Conservation (phyloP, 2,797 vertebrate genomes). For the Falco concolor region DNA sequence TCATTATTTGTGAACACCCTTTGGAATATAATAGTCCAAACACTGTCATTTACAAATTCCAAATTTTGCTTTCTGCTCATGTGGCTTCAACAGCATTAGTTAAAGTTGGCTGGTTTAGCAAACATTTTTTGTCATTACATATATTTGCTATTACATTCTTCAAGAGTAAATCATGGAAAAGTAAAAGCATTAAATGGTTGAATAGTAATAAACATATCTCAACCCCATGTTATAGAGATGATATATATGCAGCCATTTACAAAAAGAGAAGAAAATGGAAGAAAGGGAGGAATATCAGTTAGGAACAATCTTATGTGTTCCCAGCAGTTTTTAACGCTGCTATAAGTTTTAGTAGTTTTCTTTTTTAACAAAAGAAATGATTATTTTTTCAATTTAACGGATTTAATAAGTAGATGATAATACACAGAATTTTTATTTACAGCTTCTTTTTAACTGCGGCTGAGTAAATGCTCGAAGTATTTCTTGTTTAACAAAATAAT, state of each 20-base stretch:
- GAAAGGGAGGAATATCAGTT: neutral
- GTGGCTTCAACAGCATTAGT: neutral
- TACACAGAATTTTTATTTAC: neutral
- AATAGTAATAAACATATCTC: constrained; percentile 8
- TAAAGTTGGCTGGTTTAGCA: neutral
- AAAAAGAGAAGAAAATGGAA: neutral
- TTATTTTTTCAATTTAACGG: neutral
- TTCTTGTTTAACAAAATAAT: constrained; percentile 9
- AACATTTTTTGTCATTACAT: neutral
- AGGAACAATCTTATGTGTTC: neutral
- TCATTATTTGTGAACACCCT: neutral
- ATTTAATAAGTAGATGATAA: neutral
- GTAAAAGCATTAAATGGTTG: neutral
- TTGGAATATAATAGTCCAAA: neutral
- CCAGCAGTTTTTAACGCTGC: neutral
- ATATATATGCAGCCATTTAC: neutral
- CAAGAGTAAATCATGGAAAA: constrained; percentile 12
- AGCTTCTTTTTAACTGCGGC: neutral
- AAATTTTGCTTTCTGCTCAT: neutral
- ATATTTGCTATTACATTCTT: neutral
- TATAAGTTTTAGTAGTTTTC: neutral
- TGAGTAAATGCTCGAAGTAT: neutral
- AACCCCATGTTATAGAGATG: neutral
- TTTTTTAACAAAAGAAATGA: neutral
- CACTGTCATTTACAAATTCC: neutral